A percentile compares a stretch with the other conserved stretches of the same genome.
Evolutionary conservation across 2,888 invertebrate species (phyloP).

Genomic region (Blera fallax): DNA sequence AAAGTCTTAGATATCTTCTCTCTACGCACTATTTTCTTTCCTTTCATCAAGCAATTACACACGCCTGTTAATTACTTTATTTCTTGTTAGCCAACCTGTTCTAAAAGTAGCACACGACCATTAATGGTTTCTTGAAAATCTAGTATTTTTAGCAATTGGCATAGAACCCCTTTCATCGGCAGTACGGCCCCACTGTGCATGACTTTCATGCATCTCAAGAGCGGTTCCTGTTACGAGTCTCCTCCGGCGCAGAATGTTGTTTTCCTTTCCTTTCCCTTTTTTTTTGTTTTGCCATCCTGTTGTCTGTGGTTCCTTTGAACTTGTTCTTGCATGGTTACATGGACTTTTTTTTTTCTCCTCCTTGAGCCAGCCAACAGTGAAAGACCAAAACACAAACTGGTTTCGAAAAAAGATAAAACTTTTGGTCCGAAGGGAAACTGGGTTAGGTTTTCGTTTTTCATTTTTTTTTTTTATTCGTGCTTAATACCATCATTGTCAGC

Average conservation of each 20-base stretch:
- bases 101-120: too few species aligned
- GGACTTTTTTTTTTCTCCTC: not conserved
- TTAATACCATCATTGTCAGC: constrained; percentile 32
- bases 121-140: not conserved
- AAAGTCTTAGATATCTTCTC: too few species aligned
- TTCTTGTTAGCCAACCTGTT: too few species aligned
- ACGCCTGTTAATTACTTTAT: too few species aligned
- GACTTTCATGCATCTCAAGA: not conserved
- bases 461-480: constrained; percentile 1
- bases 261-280: not conserved
- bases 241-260: not conserved
- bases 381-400: constrained; percentile 42
- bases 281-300: not conserved
- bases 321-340: not conserved
- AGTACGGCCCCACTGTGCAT: not conserved
- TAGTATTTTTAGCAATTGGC: not conserved
- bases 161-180: not conserved
- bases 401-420: constrained; percentile 17
- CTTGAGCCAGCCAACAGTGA: constrained; percentile 1
- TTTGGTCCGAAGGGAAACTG: constrained; percentile 67
- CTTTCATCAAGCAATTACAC: too few species aligned
- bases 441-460: constrained; percentile 57
- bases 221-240: not conserved
- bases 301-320: not conserved
- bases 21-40: too few species aligned